A percentile compares a stretch with the other conserved stretches of the same genome.
Evolutionary conservation across 2,888 invertebrate species (phyloP).

Genomic region (Drosophila neotestacea): DNA sequence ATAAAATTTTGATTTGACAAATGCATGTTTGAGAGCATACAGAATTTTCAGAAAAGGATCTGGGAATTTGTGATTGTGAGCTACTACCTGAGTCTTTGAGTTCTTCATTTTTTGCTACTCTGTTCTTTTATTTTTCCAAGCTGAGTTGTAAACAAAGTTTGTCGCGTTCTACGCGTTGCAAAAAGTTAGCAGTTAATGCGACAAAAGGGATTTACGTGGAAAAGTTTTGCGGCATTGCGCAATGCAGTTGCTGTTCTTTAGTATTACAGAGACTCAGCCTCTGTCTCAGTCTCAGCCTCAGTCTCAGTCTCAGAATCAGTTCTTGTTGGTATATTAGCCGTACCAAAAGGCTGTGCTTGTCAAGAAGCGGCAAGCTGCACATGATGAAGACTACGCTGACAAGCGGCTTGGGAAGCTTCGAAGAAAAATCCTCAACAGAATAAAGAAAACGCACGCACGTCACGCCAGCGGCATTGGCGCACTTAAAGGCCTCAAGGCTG

Average conservation of each 20-base stretch:
- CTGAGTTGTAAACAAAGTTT: slow-evolving; percentile 79
- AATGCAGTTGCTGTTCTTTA: slow-evolving; percentile 59
- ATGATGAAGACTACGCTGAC: slow-evolving; percentile 50
- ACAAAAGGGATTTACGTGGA: slow-evolving; percentile 78
- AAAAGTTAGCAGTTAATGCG: slow-evolving; percentile 78
- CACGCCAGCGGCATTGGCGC: slow-evolving; percentile 74
- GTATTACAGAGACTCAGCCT: slow-evolving; percentile 21
- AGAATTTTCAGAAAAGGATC: slow-evolving; percentile 38
- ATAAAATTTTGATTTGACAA: slow-evolving; percentile 81
- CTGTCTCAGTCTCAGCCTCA: slow-evolving; percentile 19
- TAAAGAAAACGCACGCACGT: slow-evolving; percentile 78
- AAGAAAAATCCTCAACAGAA: slow-evolving; percentile 55
- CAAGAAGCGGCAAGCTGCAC: slow-evolving; percentile 29
- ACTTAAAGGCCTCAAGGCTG: slow-evolving; percentile 68
- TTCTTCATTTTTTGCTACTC: slow-evolving; percentile 12
- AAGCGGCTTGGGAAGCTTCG: slow-evolving; percentile 34
- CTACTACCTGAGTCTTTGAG: slow-evolving; percentile 61
- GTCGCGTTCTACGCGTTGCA: slow-evolving; percentile 65
- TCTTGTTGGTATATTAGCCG: slow-evolving; percentile 58
- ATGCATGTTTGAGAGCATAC: slow-evolving; percentile 68
- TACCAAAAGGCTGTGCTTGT: slow-evolving; percentile 30
- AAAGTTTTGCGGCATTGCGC: slow-evolving; percentile 73
- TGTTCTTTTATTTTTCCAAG: slow-evolving; percentile 11
- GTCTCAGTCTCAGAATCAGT: slow-evolving; percentile 21
- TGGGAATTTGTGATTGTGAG: slow-evolving; percentile 53